Evolutionary conservation across 2,797 vertebrate species (phyloP).

Genomic region (Malacoraja senta): DNA sequence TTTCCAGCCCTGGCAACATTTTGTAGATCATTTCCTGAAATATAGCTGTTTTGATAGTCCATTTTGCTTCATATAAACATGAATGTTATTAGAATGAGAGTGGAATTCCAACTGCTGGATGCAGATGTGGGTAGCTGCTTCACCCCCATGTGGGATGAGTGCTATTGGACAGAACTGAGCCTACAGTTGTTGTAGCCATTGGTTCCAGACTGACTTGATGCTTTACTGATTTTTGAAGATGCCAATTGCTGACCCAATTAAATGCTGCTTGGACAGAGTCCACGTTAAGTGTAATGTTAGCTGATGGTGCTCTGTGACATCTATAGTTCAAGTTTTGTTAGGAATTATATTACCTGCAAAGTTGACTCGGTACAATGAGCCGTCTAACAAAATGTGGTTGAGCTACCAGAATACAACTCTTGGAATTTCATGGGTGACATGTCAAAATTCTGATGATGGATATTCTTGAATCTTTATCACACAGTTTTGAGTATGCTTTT

Average conservation of each 20-base stretch:
- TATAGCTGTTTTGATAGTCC: not conserved
- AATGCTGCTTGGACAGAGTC: not conserved
- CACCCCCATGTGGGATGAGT: not conserved
- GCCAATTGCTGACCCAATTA: not conserved
- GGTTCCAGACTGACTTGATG: not conserved
- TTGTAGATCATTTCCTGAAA: too few species aligned
- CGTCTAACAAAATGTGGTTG: not conserved
- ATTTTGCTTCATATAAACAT: not conserved
- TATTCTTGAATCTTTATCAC: not conserved
- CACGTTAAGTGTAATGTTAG: not conserved
- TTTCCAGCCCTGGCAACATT: too few species aligned
- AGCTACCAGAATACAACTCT: not conserved
- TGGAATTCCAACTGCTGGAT: not conserved
- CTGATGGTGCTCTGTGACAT: not conserved
- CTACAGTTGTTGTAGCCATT: not conserved
- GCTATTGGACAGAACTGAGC: not conserved
- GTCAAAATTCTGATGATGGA: not conserved
- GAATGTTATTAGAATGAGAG: not conserved
- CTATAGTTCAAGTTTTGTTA: not conserved
- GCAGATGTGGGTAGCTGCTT: not conserved
- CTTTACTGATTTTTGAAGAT: not conserved
- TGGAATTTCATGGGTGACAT: not conserved
- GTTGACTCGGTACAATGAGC: not conserved
- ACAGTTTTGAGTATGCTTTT: not conserved
- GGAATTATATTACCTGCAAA: not conserved